Conservation (phyloP, 2,888 invertebrate species). For the Pollenia labialis region DNA sequence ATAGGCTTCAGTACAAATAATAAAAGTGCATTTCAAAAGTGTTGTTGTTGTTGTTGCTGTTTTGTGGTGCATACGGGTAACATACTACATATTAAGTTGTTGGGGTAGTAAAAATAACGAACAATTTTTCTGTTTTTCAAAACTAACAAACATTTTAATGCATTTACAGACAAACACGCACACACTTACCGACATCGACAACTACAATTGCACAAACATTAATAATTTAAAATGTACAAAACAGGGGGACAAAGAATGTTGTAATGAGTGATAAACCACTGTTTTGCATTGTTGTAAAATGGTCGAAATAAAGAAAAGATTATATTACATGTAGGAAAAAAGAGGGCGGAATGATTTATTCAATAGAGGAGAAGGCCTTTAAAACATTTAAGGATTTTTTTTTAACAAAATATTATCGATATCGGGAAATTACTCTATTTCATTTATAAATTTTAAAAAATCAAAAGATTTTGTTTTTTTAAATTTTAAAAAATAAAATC, state of each 20-base stretch:
- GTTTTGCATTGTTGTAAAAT: constrained; percentile 22
- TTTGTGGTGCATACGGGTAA: neutral
- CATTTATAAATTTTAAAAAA: too few species aligned
- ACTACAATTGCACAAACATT: constrained; percentile 10
- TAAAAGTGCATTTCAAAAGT: constrained; percentile 62
- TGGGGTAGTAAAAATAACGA: constrained; percentile 32
- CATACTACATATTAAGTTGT: neutral
- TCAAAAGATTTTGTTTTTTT: too few species aligned
- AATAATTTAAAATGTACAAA: constrained; percentile 30
- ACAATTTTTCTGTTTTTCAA: constrained; percentile 23
- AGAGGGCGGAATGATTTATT: neutral
- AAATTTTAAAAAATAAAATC: too few species aligned
- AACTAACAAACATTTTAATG: constrained; percentile 31
- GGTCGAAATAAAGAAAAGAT: constrained; percentile 41
- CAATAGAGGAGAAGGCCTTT: neutral
- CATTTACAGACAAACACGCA: constrained; percentile 4
- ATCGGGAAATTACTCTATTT: too few species aligned
- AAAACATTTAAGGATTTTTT: neutral
- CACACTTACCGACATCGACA: neutral
- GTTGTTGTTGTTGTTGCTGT: neutral
- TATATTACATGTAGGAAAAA: constrained; percentile 53
- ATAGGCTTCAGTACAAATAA: constrained; percentile 68
- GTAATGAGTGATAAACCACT: constrained; percentile 53
- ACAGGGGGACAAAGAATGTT: constrained; percentile 26
- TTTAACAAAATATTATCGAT: too few species aligned